These are phyloP conservation scores for Platorchestia sp. DNA, from an alignment of 1,140 invertebrate species.

Conservation along the genomic window DNA sequence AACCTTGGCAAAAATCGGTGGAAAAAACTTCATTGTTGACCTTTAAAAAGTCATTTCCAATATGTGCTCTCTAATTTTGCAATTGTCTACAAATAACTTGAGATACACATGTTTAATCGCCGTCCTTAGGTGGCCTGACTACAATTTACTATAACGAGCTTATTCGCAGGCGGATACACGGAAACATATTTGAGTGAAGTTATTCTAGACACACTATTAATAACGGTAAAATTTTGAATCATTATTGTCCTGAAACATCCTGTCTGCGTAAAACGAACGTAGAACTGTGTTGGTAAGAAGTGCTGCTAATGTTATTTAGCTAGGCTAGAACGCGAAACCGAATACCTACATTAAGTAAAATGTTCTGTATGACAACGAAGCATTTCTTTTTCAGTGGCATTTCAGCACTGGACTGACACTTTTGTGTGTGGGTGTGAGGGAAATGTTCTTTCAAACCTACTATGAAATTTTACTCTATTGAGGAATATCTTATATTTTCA, in stretches of 20 bases:
- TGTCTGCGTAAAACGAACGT: not conserved
- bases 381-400: not conserved
- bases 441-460: not conserved
- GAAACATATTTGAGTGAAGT: too few relatives aligned
- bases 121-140: not conserved
- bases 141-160: too few relatives aligned
- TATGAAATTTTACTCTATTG: not conserved
- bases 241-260: not conserved
- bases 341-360: not conserved
- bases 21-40: too few relatives aligned
- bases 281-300: not conserved
- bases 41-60: too few relatives aligned
- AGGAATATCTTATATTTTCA: too few relatives aligned
- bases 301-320: not conserved
- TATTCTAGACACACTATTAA: too few relatives aligned
- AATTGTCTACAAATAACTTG: not conserved
- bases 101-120: not conserved
- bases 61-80: not conserved
- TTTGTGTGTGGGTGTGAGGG: not conserved
- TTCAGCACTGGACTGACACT: not conserved
- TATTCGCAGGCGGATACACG: too few relatives aligned
- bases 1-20: not conserved
- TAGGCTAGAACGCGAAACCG: not conserved
- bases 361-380: not conserved
- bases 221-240: not conserved